These are phyloP conservation scores for Oreocharis arfaki DNA, from an alignment of 2,113 vertebrate genomes.

Conservation along the genomic window DNA sequence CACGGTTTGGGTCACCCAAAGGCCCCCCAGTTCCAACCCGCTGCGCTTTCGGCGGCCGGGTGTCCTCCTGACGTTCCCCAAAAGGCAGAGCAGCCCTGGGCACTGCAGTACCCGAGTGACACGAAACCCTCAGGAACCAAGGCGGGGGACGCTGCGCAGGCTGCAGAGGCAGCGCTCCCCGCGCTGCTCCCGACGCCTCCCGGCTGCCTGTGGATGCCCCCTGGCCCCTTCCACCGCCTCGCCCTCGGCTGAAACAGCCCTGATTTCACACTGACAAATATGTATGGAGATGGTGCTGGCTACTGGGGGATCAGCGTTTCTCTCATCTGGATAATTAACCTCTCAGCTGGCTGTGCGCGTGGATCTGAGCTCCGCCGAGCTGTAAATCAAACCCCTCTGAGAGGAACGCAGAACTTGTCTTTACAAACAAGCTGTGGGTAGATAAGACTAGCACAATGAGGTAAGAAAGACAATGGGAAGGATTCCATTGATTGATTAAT, in stretches of 20 bases:
- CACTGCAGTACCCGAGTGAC: background rate
- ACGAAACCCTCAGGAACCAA: background rate
- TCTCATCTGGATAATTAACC: background rate
- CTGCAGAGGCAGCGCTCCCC: background rate
- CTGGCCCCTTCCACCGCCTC: rapidly evolving
- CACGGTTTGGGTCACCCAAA: background rate
- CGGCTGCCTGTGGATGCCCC: background rate
- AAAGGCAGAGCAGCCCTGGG: background rate
- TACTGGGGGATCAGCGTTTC: rapidly evolving
- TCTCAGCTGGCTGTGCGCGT: background rate
- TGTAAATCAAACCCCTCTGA: background rate
- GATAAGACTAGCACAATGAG: no score
- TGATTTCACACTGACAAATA: background rate
- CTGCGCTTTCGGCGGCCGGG: background rate
- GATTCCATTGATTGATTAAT: no score
- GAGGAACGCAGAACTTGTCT: no score
- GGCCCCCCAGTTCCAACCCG: background rate
- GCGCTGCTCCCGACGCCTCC: rapidly evolving
- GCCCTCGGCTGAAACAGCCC: rapidly evolving
- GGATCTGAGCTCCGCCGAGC: background rate
- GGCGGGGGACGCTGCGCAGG: background rate
- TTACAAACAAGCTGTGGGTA: no score
- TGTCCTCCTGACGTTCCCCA: background rate
- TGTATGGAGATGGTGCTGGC: background rate
- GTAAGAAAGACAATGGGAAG: no score